Evolutionary conservation across 2,888 invertebrate genomes (phyloP), one percentile per base, ranked within the genome.

Genomic region (Dasysyrphus albostriatus): DNA sequence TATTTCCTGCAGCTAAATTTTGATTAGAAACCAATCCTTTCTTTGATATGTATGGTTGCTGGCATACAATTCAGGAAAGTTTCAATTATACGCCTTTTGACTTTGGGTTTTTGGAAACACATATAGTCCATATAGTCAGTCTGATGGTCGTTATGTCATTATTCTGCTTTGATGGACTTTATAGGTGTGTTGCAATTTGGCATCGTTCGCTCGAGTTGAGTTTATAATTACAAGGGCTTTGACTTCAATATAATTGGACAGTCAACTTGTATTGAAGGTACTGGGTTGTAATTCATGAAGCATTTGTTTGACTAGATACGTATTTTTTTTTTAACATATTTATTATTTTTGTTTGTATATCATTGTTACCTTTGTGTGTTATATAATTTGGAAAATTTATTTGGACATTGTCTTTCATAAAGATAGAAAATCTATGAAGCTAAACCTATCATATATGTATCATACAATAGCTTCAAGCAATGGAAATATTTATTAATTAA

Each of bases 11-110:
- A 42, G 42, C 39, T n/a, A 14, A 12, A 42, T 61, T 61, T 61
- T 61, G 61, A 61, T 61, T 61, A 39, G 61, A 61, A 42, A 61
- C 61, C 61, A 61, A 42, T 61, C 61, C 37, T 61, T 61, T 61
- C 61, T 42, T 61, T 61, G 61, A 61, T 24, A 24, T 24, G n/a
- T n/a, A n/a, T 42, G 61, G 24, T 8, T 61, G 61, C 0, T 14
- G 4, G 4, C 39, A 39, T 24, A 39, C 24, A 61, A 42, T 42
- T 42, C 42, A 42, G 39, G 39, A 42, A 42, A 42, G 24, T 61
- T 61, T 61, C 61, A 61, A 61, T 61, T 61, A 61, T 39, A 61
- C 42, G 61, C 61, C 42, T 61, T 61, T 61, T 61, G 61, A 61
- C 24, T 61, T 42, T 29, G 19, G 42, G 24, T 42, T 39, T 58